phyloP scores from a whole-genome alignment of 2,797 vertebrate genomes.

The Lateolabrax maculatus region DNA sequence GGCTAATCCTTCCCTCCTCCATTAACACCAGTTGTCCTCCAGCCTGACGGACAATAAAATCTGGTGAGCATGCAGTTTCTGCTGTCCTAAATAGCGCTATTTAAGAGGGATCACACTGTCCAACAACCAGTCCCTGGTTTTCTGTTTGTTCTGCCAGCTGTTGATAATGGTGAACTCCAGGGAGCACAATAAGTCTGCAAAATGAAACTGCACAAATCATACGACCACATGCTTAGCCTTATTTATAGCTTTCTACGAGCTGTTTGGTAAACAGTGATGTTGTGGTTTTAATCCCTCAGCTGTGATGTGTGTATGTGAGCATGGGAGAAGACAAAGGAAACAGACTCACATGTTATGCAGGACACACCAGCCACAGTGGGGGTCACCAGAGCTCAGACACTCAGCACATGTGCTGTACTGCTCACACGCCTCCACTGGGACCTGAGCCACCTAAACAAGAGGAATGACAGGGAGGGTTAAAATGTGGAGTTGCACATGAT shows the following conservation, averaged over 20 bases:
- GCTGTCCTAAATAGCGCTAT: conserved; percentile 52
- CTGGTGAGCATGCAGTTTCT: conserved; percentile 40
- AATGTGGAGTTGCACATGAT: not conserved
- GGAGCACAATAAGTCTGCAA: conserved; percentile 41
- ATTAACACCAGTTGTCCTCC: conserved; percentile 64
- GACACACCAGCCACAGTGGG: conserved; percentile 97
- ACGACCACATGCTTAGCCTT: conserved; percentile 25
- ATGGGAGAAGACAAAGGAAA: conserved; percentile 17
- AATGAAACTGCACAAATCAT: conserved; percentile 52
- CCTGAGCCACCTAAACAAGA: conserved; percentile 88
- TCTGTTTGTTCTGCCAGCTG: conserved; percentile 55
- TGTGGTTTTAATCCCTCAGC: conserved; percentile 52
- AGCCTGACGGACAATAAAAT: conserved; percentile 48
- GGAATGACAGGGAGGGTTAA: conserved; percentile 4
- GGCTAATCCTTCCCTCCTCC: conserved; percentile 69
- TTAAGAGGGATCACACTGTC: conserved; percentile 60
- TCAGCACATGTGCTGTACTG: conserved; percentile 92
- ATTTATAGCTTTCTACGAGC: conserved; percentile 40
- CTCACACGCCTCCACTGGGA: conserved; percentile 94
- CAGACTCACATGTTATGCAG: conserved; percentile 94
- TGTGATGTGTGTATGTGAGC: not conserved
- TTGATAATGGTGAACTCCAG: conserved; percentile 54
- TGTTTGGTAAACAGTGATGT: conserved; percentile 49
- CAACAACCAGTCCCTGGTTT: conserved; percentile 52
- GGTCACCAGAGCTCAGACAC: conserved; percentile 94